Evolutionary conservation across 2,888 invertebrate genomes (phyloP).

Genomic region (Pristionchus arcanus): DNA sequence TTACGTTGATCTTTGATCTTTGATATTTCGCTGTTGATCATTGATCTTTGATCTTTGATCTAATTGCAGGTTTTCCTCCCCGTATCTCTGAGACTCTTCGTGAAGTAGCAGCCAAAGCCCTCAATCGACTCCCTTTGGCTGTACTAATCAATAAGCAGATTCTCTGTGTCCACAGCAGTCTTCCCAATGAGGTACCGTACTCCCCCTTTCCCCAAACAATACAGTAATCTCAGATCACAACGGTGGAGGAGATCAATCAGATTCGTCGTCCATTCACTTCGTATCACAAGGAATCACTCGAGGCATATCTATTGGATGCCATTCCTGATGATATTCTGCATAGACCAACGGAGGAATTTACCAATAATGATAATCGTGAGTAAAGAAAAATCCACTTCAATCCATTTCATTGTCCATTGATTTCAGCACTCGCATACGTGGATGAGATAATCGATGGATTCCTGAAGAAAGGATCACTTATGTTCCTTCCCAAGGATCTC

Average conservation of each 20-base stretch:
- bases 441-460: conserved; percentile 21
- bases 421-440: not conserved
- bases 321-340: conserved; percentile 11
- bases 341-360: not conserved
- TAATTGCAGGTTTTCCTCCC: not conserved
- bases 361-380: not conserved
- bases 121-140: conserved; percentile 22
- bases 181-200: not conserved
- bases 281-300: conserved; percentile 33
- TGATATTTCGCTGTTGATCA: not conserved
- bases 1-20: not conserved
- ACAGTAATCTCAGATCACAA: not conserved
- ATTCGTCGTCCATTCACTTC: not conserved
- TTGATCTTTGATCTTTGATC: not conserved
- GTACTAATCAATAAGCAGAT: conserved; percentile 20
- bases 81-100: conserved; percentile 7
- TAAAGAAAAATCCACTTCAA: not conserved
- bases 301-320: conserved; percentile 23
- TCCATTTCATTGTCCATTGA: not conserved
- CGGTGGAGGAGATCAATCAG: conserved; percentile 14
- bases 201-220: too few species aligned
- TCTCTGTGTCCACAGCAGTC: conserved; percentile 1
- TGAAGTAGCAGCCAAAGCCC: conserved; percentile 3
- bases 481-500: conserved; percentile 7
- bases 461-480: not conserved